Percentiles rank a stretch among this genome's conserved stretches.
Conservation (phyloP, 1,140 invertebrate species). For the Apis florea region DNA sequence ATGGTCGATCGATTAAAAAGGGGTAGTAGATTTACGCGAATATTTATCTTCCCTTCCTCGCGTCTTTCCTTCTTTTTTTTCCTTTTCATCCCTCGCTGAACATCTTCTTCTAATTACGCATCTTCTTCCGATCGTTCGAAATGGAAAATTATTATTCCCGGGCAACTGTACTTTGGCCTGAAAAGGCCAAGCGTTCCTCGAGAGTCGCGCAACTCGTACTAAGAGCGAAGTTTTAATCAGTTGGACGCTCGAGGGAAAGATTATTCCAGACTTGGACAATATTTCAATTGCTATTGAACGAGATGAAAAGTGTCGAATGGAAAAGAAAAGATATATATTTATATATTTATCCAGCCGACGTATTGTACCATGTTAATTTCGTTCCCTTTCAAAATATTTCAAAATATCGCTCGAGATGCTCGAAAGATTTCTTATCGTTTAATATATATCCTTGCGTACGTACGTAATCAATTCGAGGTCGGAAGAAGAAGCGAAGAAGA, state of each 20-base stretch:
- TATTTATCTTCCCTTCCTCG: too few relatives aligned
- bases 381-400: too few relatives aligned
- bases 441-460: too few relatives aligned
- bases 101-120: conserved; percentile 7
- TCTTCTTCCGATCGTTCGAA: background rate
- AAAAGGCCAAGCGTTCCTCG: conserved; percentile 21
- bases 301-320: background rate
- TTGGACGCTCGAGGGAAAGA: conserved; percentile 10
- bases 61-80: background rate
- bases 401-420: too few relatives aligned
- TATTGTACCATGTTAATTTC: too few relatives aligned
- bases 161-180: background rate
- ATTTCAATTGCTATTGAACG: background rate
- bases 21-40: background rate
- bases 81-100: background rate
- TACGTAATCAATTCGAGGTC: too few relatives aligned
- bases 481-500: too few relatives aligned
- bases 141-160: conserved; percentile 36
- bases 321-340: too few relatives aligned
- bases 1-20: background rate
- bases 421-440: too few relatives aligned
- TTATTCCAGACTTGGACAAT: conserved; percentile 4
- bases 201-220: background rate
- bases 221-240: conserved; percentile 34
- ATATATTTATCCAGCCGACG: too few relatives aligned